These are phyloP conservation scores for Pedionomus torquatus DNA, from an alignment of 2,113 vertebrate species.

Conservation along the genomic window DNA sequence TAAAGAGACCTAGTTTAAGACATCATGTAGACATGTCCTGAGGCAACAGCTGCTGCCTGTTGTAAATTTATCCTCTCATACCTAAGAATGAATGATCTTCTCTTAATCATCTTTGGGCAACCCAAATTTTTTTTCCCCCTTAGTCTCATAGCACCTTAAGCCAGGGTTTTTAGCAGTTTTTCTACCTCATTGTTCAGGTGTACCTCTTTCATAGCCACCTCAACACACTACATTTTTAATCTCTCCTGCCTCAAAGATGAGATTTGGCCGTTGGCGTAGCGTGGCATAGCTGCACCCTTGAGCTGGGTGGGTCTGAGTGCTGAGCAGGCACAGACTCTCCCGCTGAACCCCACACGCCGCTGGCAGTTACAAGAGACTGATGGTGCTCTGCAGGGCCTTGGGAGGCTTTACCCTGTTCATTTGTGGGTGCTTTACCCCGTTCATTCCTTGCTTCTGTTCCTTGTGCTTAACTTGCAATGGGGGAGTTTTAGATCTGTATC, in stretches of 20 bases:
- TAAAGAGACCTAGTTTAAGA: not conserved
- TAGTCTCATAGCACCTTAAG: not conserved
- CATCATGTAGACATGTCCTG: fast-evolving
- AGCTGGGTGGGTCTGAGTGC: not conserved
- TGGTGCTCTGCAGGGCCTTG: too few relatives aligned
- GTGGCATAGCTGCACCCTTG: fast-evolving
- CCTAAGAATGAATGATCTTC: fast-evolving
- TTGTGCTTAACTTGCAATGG: not conserved
- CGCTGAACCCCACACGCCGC: too few relatives aligned
- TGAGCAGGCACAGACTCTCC: not conserved
- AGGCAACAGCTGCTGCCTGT: not conserved
- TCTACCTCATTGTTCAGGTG: not conserved
- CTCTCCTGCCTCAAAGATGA: not conserved
- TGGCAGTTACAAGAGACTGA: not conserved
- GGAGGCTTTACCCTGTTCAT: not conserved
- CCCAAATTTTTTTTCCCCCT: not conserved
- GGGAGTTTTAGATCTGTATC: not conserved
- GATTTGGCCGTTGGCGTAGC: not conserved
- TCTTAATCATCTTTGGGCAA: not conserved
- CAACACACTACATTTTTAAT: not conserved
- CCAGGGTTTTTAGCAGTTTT: not conserved
- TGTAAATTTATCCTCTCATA: not conserved
- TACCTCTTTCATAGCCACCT: not conserved
- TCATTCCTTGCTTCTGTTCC: not conserved
- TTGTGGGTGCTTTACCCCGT: fast-evolving